Base-by-base conservation (phyloP, 2,888 invertebrate species). In the Ophion obscuratus region DNA sequence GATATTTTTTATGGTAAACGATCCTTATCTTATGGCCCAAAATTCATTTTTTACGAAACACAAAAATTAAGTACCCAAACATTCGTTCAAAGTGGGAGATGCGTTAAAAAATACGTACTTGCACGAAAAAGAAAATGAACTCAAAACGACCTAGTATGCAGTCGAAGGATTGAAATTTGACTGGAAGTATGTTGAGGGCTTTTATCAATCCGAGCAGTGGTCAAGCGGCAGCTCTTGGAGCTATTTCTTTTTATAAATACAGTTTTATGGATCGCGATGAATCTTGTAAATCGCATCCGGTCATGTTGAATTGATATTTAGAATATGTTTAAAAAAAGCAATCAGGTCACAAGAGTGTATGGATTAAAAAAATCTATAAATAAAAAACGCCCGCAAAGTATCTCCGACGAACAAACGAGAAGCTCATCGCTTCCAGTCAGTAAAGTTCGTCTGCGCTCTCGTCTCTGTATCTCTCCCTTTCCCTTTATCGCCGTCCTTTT, bases 361-460 rank as follows among this genome's bases (percentile, higher is more conserved):
- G 44, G 5, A 64, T 73, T 40, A 64, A 70, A 66, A 75, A 27
- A 62, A 57, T 59, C 47, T 66, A 81, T 78, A 78, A 67, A 81
- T 67, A 81, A 64, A 81, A 47, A 64, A 71, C 47, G 44, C 20
- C 59, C 68, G 59, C 24, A 31, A 24, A 81, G 74, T 70, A 68
- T 67, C 61, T 57, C 53, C 53, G 40, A 40, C 71, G 76, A 73
- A 68, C 75, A 78, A 67, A 75, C 74, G 82, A 81, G 74, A 79
- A 79, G 71, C 80, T 76, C 86, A 83, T 86, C 76, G 68, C 62
- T 86, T 83, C 83, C 86, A 74, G 86, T 86, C 86, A 83, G 86
- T 86, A 81, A 86, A 83, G 75, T 86, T 59, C 81, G 59, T 61
- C 79, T 71, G 57, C 64, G 70, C 74, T 74, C 74, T 64, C 64